phyloP scores from a whole-genome alignment of 2,888 invertebrate species.

The Uloborus plumipes region DNA sequence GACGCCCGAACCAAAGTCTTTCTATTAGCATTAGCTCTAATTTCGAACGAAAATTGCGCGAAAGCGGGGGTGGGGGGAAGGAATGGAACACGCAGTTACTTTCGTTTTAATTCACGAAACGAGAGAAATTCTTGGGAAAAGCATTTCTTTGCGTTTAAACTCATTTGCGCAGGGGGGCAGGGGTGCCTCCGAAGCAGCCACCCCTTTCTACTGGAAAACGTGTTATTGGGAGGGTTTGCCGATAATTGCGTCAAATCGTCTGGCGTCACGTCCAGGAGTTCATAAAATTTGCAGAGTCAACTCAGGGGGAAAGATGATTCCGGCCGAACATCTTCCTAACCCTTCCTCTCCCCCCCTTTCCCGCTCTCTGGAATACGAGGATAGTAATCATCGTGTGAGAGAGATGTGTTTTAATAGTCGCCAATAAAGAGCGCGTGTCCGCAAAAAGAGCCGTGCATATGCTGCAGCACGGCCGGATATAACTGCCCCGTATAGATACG shows the following conservation, averaged over 20 bases:
- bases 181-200: no score
- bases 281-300: conserved; percentile 64
- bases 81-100: conserved; percentile 17
- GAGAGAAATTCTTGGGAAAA: conserved; percentile 8
- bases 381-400: conserved; percentile 42
- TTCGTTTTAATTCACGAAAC: conserved; percentile 57
- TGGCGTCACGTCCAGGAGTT: conserved; percentile 50
- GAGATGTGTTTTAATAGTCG: conserved; percentile 51
- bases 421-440: conserved; percentile 36
- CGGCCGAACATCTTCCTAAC: conserved; percentile 6
- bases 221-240: conserved; percentile 45
- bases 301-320: conserved; percentile 29
- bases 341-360: conserved; percentile 12
- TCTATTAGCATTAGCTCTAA: conserved; percentile 63
- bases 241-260: conserved; percentile 60
- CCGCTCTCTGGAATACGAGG: not conserved
- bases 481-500: conserved; percentile 34
- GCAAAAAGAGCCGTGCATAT: not conserved
- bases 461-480: conserved; percentile 16
- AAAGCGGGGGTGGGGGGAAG: not conserved
- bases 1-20: conserved; percentile 25
- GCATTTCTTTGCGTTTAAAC: conserved; percentile 51
- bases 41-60: conserved; percentile 25
- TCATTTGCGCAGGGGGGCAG: conserved; percentile 34
- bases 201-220: conserved; percentile 9